A percentile compares a stretch with the other conserved stretches of the same genome.
phyloP scores from a whole-genome alignment of 1,140 invertebrate genomes.

The Apis cerana region DNA sequence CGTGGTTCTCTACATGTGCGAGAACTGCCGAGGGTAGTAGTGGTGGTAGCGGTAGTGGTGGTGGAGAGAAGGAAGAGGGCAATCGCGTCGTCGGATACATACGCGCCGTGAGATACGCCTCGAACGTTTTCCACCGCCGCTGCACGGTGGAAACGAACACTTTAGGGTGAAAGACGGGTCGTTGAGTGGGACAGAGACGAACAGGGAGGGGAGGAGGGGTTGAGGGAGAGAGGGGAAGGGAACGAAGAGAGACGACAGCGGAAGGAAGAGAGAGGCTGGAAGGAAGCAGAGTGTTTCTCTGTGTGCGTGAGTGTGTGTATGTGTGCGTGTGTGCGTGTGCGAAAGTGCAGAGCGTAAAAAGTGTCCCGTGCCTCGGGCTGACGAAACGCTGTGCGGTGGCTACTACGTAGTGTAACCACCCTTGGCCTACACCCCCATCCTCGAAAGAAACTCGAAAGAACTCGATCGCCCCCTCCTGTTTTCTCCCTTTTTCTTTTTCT shows the following conservation, averaged over 20 bases:
- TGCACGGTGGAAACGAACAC: not conserved
- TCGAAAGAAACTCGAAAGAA: not conserved
- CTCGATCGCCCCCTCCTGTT: not conserved
- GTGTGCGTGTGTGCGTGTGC: too few relatives aligned
- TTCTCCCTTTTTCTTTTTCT: not conserved
- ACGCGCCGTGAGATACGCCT: conserved; percentile 35
- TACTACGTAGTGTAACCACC: conserved; percentile 7
- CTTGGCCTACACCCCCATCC: not conserved
- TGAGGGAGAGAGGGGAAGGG: not conserved
- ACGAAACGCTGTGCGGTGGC: not conserved
- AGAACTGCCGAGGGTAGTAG: not conserved
- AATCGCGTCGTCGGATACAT: not conserved
- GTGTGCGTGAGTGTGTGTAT: too few relatives aligned
- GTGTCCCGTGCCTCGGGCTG: not conserved
- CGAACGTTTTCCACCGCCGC: conserved; percentile 38
- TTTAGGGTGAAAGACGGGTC: not conserved
- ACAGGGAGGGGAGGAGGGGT: not conserved
- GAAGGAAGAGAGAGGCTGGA: conserved; percentile 41
- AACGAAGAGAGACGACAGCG: conserved; percentile 9
- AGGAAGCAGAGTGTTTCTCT: not conserved
- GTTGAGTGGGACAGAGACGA: not conserved
- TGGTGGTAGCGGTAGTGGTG: conserved; percentile 28
- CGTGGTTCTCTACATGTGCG: too few relatives aligned
- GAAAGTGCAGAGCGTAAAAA: conserved; percentile 10
- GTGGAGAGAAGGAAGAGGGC: conserved; percentile 21